Base-by-base conservation (phyloP, 2,888 invertebrate species). In the Sminthurinus aureus region DNA sequence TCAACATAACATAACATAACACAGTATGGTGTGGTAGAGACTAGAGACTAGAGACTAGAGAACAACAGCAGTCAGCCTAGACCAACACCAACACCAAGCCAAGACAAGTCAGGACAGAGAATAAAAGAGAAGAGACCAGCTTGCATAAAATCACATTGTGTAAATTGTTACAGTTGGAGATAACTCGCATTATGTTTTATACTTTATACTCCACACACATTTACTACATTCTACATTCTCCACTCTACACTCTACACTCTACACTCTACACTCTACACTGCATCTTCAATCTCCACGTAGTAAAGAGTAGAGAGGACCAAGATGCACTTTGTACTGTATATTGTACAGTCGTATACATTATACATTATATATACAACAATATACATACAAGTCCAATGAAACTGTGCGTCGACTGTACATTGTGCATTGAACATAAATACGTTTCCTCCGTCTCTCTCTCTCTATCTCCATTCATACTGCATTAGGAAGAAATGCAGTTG, bases 161-260 rank as follows among this genome's bases (percentile, higher is more conserved):
- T 58, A 58, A 58, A 58, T 58, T 58, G 58, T 58, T 58, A 58
- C 58, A 58, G 58, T 58, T 58, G 58, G 58, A 58, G 58, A 58
- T 58, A 58, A 58, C 58, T 58, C 58, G 58, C 38, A 38, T 38
- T 4, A 38, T 38, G 38, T 38, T 38, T 38, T 38, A 38, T 38
- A 38, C 38, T 38, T 6, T n/a, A n/a, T n/a, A n/a, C n/a, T n/a
- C n/a, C 58, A 58, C 64, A 18, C 64, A 64, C 64, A 18, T n/a
- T 64, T n/a, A 2, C 64, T 64, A 18, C 3, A 15, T 64, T 18
- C 22, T 20, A 20, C 67, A 67, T n/a, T 67, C 67, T 20, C 3
- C 67, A 20, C n/a, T n/a, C n/a, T 64, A n/a, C 15, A n/a, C n/a
- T 18, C 22, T 20, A 20, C 67, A 67, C 22, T 67, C 67, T 20